These are phyloP conservation scores for Biston stratarius DNA, from an alignment of 2,888 invertebrate genomes.

Conservation along the genomic window DNA sequence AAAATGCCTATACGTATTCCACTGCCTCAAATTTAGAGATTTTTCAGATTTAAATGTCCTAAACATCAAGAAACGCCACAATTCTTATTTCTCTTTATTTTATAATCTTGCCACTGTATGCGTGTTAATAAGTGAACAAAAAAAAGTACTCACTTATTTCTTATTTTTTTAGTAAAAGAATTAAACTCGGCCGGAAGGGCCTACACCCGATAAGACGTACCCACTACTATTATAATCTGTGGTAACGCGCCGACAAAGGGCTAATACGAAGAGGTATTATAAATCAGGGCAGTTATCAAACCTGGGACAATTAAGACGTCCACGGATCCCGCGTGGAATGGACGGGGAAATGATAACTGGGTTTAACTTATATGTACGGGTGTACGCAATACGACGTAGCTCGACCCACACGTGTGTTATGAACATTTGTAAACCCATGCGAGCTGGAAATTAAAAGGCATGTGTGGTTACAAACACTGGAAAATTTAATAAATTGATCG, in stretches of 20 bases:
- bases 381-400: background rate
- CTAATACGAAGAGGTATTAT: conserved; percentile 67
- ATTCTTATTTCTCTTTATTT: conserved; percentile 6
- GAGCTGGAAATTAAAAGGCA: too few species aligned
- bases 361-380: background rate
- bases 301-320: conserved; percentile 80
- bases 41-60: too few species aligned
- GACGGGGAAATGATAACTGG: conserved; percentile 18
- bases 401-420: too few species aligned
- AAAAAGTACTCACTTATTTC: background rate
- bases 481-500: too few species aligned
- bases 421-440: too few species aligned
- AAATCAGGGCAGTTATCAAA: conserved; percentile 80
- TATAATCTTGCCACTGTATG: conserved; percentile 24
- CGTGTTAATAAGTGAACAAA: conserved; percentile 9
- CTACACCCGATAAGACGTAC: conserved; percentile 64
- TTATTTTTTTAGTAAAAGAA: conserved; percentile 47
- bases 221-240: conserved; percentile 1
- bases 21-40: too few species aligned
- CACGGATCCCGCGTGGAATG: conserved; percentile 27
- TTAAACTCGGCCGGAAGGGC: conserved; percentile 68
- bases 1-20: too few species aligned
- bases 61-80: too few species aligned
- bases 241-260: conserved; percentile 76
- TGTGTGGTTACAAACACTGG: too few species aligned